phyloP scores from a whole-genome alignment of 2,797 vertebrate genomes.

The Psittacula echo region DNA sequence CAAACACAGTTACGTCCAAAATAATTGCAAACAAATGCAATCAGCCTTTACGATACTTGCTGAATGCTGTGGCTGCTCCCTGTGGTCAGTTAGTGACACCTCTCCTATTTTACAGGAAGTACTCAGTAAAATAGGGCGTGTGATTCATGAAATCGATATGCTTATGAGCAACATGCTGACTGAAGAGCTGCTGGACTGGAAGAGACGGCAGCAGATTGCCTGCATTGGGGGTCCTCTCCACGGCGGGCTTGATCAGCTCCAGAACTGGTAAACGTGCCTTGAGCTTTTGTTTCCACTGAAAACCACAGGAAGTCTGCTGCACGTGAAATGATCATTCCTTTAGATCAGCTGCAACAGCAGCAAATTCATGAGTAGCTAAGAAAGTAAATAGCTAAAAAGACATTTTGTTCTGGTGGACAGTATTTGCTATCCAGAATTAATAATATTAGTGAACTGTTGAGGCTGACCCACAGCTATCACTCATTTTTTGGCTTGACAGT shows the following conservation, averaged over 20 bases:
- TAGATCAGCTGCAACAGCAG: not conserved
- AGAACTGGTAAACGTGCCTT: constrained; percentile 87
- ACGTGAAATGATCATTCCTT: not conserved
- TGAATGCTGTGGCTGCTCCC: not conserved
- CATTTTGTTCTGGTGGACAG: not conserved
- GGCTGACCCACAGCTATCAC: not conserved
- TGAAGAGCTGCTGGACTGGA: constrained; percentile 94
- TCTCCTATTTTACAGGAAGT: constrained; percentile 82
- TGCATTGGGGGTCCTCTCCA: constrained; percentile 93
- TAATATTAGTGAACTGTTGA: not conserved
- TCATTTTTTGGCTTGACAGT: not conserved
- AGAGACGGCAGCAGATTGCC: constrained; percentile 91
- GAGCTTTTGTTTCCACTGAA: constrained; percentile 58
- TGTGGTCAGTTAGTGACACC: not conserved
- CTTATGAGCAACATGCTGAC: constrained; percentile 86
- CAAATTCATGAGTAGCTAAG: not conserved
- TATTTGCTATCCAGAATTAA: not conserved
- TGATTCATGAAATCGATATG: constrained; percentile 89
- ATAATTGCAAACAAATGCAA: not conserved
- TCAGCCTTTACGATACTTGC: not conserved
- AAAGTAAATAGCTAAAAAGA: not conserved
- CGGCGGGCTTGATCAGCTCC: constrained; percentile 91
- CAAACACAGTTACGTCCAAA: not conserved
- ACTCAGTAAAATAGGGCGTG: constrained; percentile 88
- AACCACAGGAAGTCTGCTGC: constrained; percentile 75